Conservation (phyloP, 2,797 vertebrate genomes). For the Carapus acus region DNA sequence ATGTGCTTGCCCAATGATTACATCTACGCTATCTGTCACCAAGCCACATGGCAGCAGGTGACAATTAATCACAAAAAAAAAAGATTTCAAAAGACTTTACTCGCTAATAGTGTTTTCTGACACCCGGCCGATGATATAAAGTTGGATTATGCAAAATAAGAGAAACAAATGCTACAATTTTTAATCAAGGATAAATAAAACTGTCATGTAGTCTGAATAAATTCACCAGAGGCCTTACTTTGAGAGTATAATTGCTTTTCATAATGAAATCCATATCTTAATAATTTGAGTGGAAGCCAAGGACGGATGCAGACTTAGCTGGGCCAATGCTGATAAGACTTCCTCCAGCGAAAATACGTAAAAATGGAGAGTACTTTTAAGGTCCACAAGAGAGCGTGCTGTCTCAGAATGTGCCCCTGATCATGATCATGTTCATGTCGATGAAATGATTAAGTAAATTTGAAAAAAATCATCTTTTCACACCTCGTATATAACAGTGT, state of each 20-base stretch:
- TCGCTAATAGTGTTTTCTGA: slow-evolving; percentile 73
- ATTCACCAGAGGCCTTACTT: slow-evolving; percentile 82
- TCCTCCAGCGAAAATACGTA: slow-evolving; percentile 22
- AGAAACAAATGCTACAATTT: slow-evolving; percentile 88
- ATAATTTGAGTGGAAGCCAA: slow-evolving; percentile 68
- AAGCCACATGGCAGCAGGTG: slow-evolving; percentile 68
- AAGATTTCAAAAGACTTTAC: slow-evolving; percentile 75
- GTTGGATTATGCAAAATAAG: slow-evolving; percentile 90
- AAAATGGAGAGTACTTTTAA: slow-evolving; percentile 22
- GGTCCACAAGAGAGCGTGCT: slow-evolving; percentile 18
- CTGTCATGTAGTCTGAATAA: slow-evolving; percentile 78
- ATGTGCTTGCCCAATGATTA: slow-evolving; percentile 66
- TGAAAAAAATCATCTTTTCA: too few relatives aligned
- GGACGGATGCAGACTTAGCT: slow-evolving; percentile 64
- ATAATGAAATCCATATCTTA: slow-evolving; percentile 83
- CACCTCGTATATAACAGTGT: too few relatives aligned
- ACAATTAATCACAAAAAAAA: slow-evolving; percentile 78
- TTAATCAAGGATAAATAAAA: slow-evolving; percentile 91
- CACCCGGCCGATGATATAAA: slow-evolving; percentile 77
- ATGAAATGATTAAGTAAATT: too few relatives aligned
- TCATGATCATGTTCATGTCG: neutral
- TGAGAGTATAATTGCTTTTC: slow-evolving; percentile 82
- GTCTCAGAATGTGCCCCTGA: neutral
- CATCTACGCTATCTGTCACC: slow-evolving; percentile 77
- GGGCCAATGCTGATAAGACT: slow-evolving; percentile 23